Evolutionary conservation across 2,797 vertebrate species (phyloP).

Genomic region (Borostomias antarcticus): DNA sequence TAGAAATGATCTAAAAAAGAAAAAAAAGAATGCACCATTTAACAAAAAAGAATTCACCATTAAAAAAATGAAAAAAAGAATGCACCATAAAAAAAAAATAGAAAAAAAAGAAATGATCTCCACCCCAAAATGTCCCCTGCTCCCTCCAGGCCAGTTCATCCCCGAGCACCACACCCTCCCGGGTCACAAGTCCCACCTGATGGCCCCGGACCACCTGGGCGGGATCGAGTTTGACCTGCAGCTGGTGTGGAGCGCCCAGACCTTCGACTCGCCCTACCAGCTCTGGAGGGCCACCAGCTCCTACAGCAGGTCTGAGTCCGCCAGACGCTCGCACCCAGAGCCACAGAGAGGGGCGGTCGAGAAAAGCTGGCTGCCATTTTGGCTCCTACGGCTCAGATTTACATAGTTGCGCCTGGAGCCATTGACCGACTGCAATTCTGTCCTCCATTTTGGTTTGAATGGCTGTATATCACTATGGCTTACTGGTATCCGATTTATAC

Average conservation of each 20-base stretch:
- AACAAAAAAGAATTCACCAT: no score
- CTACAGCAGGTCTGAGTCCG: slow-evolving; percentile 1
- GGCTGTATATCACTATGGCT: neutral
- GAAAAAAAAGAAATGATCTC: no score
- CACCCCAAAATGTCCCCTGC: no score
- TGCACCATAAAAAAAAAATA: no score
- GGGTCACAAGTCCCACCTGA: slow-evolving; percentile 86
- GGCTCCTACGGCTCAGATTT: neutral
- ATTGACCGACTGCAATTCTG: neutral
- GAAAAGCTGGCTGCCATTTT: no score
- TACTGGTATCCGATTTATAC: neutral
- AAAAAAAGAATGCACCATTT: no score
- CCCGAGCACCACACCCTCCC: slow-evolving; percentile 95
- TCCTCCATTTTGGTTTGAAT: neutral
- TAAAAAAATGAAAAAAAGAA: no score
- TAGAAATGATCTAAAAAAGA: no score
- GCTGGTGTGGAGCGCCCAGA: slow-evolving; percentile 95
- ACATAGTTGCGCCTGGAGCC: neutral
- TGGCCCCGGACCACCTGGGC: slow-evolving; percentile 93
- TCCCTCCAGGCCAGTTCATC: slow-evolving; percentile 93
- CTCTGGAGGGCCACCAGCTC: slow-evolving; percentile 97
- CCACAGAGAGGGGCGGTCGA: no score
- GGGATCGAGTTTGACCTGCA: slow-evolving; percentile 95
- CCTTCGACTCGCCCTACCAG: slow-evolving; percentile 95
- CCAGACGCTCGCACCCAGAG: neutral